These are phyloP conservation scores for Eulithis testata DNA, from an alignment of 2,888 invertebrate species.

Conservation along the genomic window DNA sequence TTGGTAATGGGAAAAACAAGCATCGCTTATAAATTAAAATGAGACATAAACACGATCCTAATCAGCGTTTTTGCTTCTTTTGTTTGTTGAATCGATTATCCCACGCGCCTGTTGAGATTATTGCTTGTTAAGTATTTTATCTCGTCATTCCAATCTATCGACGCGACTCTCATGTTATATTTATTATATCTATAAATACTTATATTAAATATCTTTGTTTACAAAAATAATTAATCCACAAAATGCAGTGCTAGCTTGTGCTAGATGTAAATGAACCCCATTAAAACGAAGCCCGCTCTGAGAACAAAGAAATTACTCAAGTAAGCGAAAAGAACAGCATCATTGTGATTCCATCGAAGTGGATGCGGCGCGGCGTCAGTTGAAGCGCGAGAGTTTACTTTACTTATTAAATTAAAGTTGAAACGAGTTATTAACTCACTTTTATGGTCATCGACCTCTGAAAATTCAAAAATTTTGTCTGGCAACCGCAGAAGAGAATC, in stretches of 20 bases:
- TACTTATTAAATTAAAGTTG: slow-evolving; percentile 36
- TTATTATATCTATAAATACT: background rate
- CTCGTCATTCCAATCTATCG: slow-evolving; percentile 58
- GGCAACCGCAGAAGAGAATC: slow-evolving; percentile 49
- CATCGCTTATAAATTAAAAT: slow-evolving; percentile 51
- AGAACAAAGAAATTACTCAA: slow-evolving; percentile 37
- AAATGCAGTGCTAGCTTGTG: slow-evolving; percentile 32
- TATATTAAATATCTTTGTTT: slow-evolving; percentile 22
- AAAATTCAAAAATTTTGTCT: slow-evolving; percentile 59
- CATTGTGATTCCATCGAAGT: slow-evolving; percentile 32
- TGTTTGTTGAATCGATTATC: slow-evolving; percentile 72
- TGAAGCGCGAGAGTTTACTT: slow-evolving; percentile 21
- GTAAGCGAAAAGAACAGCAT: slow-evolving; percentile 32
- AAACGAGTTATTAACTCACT: slow-evolving; percentile 22
- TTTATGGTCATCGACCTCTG: slow-evolving; percentile 40
- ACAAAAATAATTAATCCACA: slow-evolving; percentile 21
- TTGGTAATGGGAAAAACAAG: slow-evolving; percentile 36
- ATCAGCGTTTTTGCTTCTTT: slow-evolving; percentile 63
- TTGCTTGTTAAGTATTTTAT: slow-evolving; percentile 62
- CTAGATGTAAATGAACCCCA: slow-evolving; percentile 33
- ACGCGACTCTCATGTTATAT: slow-evolving; percentile 51
- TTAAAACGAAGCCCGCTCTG: slow-evolving; percentile 32
- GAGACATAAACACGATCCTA: slow-evolving; percentile 61
- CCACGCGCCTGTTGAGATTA: slow-evolving; percentile 61
- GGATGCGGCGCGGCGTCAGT: slow-evolving; percentile 2